Evolutionary conservation across 2,797 vertebrate genomes (phyloP), one percentile per base, ranked within the genome.

Genomic region (Garrulus glandarius): DNA sequence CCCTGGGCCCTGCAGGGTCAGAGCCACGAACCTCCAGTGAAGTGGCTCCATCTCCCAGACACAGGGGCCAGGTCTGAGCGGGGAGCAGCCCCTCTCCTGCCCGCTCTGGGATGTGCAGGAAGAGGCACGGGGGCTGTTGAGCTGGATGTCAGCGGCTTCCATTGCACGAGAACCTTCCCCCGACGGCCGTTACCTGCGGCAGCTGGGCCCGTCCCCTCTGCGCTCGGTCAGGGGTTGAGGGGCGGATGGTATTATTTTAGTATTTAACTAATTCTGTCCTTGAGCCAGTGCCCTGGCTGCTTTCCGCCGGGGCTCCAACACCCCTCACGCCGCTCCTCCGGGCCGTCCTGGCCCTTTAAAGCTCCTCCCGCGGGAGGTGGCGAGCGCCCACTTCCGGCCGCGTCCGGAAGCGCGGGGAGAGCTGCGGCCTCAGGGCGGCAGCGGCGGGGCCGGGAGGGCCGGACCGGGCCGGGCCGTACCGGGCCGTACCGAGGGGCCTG

Each of bases 1-100:
- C 20, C 18, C 34, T 6, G 34, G 1, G 16, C 3, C 30, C 22
- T 2, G 29, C 32, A 44, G 46, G 56, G 17, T 10, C 10, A 6
- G 5, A 18, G 55, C 10, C 36, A 13, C 8, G 5, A 29, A 17
- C 19, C 16, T 23, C 2, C 1, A 26, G 12, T 2, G 2, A 9
- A 4, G 24, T 1, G 29, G 43, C n/a, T 68, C 27, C 22, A 8
- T 6, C 11, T 34, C n/a, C n/a, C 55, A 26, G 15, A 12, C 23
- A 36, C n/a, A 57, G n/a, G 55, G 15, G 55, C n/a, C 55, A 6
- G 55, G 22, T 36, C 22, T 8, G n/a, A 57, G 55, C 14, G 23
- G 55, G 55, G 55, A 34, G 55, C 22, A 8, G n/a, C 55, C 55
- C 22, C n/a, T 36, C 55, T 57, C n/a, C 22, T 6, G n/a, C 55